Base-by-base conservation (phyloP, 2,113 vertebrate species). In the Himantopus leucocephalus region DNA sequence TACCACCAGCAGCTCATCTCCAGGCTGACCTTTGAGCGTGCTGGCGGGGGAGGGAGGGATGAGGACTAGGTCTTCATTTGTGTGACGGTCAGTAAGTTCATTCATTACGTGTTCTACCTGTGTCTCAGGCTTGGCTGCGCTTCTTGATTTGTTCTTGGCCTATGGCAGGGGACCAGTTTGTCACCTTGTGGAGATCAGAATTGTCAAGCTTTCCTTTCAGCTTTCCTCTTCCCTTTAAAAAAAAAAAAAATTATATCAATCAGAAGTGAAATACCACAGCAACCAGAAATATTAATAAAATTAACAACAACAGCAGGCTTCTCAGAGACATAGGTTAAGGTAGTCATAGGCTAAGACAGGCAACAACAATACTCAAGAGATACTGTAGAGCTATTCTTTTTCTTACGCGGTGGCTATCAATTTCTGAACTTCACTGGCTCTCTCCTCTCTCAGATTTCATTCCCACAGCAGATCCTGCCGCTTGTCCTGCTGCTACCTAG, bases 31-130 rank as follows among this genome's bases (percentile, higher is more conserved):
- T 16, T 9, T 26, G 16, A 34, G 41, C 0, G 1, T 55, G 9
- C 37, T 45, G 4, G 7, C 8, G 2, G 1, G 4, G 14, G 8
- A 16, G 7, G 15, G 8, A 37, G 18, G 6, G 10, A 9, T 8
- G 0, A 7, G 3, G 39, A 8, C 12, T 5, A 0, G 15, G 35
- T 11, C 43, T 34, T 22, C 2, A 2, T 21, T 15, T 13, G 24
- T 2, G 18, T 3, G 0, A 35, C 8, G 2, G 13, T 41, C 71
- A 48, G 2, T 41, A 10, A 20, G 58, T 79, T 21, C 1, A 4
- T 24, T 47, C 14, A 1, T n/a, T 63, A 0, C 2, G 0, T 4
- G 20, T 63, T 34, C 56, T 32, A 8, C 26, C 53, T 13, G 3
- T 13, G 45, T 6, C 34, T 37, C 35, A 30, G 55, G 18, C 26